Conservation (phyloP, 2,797 vertebrate species). For the Dicrostonyx torquatus region DNA sequence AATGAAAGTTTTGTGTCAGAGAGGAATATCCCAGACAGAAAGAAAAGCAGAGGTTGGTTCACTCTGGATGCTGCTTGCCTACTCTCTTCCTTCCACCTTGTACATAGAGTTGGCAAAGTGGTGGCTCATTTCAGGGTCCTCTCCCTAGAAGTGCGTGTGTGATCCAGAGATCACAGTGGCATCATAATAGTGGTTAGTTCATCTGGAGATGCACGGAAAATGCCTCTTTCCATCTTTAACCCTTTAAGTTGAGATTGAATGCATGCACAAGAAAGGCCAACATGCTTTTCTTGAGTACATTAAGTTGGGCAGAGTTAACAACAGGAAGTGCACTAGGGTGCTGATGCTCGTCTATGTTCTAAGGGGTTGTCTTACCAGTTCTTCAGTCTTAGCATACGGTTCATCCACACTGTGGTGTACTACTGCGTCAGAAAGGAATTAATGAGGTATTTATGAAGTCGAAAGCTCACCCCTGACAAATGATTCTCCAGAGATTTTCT, state of each 20-base stretch:
- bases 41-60: neutral
- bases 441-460: constrained; percentile 55
- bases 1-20: constrained; percentile 36
- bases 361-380: neutral
- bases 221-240: neutral
- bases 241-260: constrained; percentile 11
- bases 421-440: neutral
- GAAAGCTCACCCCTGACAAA: constrained; percentile 50
- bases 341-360: neutral
- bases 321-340: neutral
- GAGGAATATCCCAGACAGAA: constrained; percentile 9
- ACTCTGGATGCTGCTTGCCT: neutral
- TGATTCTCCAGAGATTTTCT: constrained; percentile 50
- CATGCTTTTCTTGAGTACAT: neutral
- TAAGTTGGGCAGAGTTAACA: neutral
- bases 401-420: neutral
- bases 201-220: neutral
- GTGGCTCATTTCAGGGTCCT: neutral
- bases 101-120: too few species aligned
- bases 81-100: neutral
- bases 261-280: neutral
- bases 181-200: neutral
- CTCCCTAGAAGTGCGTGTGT: neutral
- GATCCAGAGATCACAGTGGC: constrained; percentile 5
- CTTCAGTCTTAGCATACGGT: neutral